Base-by-base conservation (phyloP, 2,888 invertebrate species). In the Seira sanloemensis region DNA sequence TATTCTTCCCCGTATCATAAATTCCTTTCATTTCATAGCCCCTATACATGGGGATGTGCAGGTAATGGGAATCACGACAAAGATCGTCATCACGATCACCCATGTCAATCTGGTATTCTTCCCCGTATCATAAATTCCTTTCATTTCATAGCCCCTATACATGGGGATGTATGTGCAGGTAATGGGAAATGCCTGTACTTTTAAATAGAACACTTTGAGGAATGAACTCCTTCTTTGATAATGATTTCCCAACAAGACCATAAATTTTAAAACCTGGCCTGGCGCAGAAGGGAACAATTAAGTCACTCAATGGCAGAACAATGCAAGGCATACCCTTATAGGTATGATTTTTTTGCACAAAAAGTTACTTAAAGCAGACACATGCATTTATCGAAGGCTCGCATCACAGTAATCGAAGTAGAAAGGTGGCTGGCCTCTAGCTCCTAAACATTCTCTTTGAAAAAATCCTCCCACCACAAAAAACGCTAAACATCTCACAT, bases 341-440 rank as follows among this genome's bases (percentile, higher is more conserved):
- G 12, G 12, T 12, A 37, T 37, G n/a, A 37, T 37, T 37, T 37
- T 37, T 37, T 37, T 37, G 37, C 37, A 37, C 4, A 37, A 37
- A 37, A 25, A 9, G 18, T 69, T 27, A 46, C 46, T 5, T 66
- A 67, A 7, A 24, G 16, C 62, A 19, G 46, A 54, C 72, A 79
- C 75, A 37, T 71, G 4, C 12, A 37, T 37, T 37, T 82, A 82
- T 82, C 72, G 82, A 82, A 82, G 71, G 76, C 76, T 82, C 76
- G 46, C 82, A 76, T 76, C 82, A 82, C 71, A 76, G 74, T 69
- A 84, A 84, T 84, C 78, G 84, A 84, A 84, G 84, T 84, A 78
- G 84, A 84, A 78, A 84, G 84, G 84, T 84, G 84, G 84, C 84
- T 84, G 84, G 84, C 84, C 84, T 84, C 75, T 78, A 84, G 78